Conservation (phyloP, 2,888 invertebrate genomes). For the Zygothrica quintamaculata region DNA sequence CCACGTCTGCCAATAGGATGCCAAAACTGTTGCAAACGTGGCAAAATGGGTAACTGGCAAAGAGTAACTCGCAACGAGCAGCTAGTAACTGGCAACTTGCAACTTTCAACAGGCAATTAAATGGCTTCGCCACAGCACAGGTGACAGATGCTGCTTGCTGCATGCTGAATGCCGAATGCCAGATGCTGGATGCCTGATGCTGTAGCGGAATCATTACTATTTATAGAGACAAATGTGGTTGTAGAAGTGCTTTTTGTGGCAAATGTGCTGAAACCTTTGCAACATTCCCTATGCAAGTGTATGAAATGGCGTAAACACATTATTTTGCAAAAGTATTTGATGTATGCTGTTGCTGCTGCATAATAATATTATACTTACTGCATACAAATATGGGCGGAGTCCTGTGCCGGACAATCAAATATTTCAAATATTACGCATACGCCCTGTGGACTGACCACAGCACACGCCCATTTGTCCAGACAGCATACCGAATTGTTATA, state of each 20-base stretch:
- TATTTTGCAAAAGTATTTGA: neutral
- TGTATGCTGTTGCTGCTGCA: neutral
- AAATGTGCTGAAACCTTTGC: slow-evolving; percentile 10
- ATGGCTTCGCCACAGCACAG: slow-evolving; percentile 58
- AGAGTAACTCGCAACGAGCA: neutral
- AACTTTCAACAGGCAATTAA: slow-evolving; percentile 34
- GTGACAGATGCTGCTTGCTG: slow-evolving; percentile 31
- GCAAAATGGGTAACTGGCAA: no score
- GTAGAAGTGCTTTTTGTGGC: slow-evolving; percentile 14
- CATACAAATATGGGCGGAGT: slow-evolving; percentile 53
- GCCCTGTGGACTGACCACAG: slow-evolving; percentile 53
- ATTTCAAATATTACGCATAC: slow-evolving; percentile 43
- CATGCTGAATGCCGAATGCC: slow-evolving; percentile 46
- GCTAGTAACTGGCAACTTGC: neutral
- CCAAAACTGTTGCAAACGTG: no score
- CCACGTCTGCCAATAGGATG: slow-evolving; percentile 11
- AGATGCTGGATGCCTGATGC: slow-evolving; percentile 5
- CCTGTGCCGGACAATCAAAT: slow-evolving; percentile 22
- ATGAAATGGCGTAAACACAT: neutral
- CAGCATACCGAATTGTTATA: slow-evolving; percentile 16
- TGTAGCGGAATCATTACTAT: slow-evolving; percentile 29
- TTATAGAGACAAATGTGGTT: slow-evolving; percentile 50
- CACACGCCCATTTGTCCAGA: slow-evolving; percentile 59
- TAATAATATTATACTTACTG: neutral
- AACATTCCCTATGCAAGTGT: slow-evolving; percentile 3